These are phyloP conservation scores for Triplophysa dalaica DNA, from an alignment of 2,113 vertebrate genomes.

Conservation along the genomic window DNA sequence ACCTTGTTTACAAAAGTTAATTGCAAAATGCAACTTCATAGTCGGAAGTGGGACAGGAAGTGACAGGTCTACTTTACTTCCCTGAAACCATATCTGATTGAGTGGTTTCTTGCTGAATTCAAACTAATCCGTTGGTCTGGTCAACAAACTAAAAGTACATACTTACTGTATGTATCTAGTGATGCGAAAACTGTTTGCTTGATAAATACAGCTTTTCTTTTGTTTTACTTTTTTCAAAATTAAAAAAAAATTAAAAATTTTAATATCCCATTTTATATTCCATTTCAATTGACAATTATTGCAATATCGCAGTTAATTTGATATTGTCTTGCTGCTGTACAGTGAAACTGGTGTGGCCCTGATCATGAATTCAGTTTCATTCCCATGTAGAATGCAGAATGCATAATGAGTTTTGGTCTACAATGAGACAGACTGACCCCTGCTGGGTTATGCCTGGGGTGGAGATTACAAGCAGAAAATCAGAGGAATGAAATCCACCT, in stretches of 20 bases:
- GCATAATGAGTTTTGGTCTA: conserved; percentile 46
- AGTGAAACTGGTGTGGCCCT: background rate
- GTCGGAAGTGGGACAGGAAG: conserved; percentile 19
- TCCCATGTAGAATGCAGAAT: conserved; percentile 46
- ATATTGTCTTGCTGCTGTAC: background rate
- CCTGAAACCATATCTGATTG: conserved; percentile 25
- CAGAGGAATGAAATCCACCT: conserved; percentile 37
- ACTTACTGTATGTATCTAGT: too few species aligned
- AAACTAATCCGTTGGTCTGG: background rate
- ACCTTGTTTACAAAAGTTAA: background rate
- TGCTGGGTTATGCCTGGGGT: conserved; percentile 61
- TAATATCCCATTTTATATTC: background rate
- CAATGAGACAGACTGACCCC: conserved; percentile 64
- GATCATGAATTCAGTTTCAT: background rate
- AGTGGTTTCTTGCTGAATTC: background rate
- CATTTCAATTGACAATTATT: background rate
- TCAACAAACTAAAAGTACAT: background rate
- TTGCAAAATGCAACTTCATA: background rate
- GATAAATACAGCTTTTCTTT: background rate
- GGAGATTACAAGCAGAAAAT: conserved; percentile 60
- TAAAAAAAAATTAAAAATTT: too few species aligned
- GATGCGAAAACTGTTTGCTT: background rate
- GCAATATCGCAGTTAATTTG: background rate
- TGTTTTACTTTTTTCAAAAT: too few species aligned
- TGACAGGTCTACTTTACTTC: background rate